These are phyloP conservation scores for Trichechus manatus DNA, from an alignment of 2,113 vertebrate species.

Conservation along the genomic window DNA sequence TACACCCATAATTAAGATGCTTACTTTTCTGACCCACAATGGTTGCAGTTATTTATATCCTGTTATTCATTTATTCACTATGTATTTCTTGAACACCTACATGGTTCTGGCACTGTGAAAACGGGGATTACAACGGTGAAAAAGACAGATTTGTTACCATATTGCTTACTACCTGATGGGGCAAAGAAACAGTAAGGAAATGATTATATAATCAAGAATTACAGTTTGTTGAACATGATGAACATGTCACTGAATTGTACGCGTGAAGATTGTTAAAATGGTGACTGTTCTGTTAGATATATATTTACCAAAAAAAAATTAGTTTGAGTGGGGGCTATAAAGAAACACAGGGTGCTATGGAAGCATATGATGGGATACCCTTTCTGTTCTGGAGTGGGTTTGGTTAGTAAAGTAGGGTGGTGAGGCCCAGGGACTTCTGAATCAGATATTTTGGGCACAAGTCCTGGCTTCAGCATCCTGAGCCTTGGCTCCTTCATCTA, in stretches of 20 bases:
- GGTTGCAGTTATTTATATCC: background rate
- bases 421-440: background rate
- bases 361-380: background rate
- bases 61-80: background rate
- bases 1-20: background rate
- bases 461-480: background rate
- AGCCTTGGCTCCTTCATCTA: background rate
- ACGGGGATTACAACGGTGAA: background rate
- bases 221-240: background rate
- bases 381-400: background rate
- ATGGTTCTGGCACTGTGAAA: background rate
- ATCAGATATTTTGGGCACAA: background rate
- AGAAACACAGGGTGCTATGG: background rate
- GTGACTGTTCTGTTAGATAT: background rate
- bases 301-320: background rate
- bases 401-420: background rate
- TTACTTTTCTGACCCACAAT: background rate
- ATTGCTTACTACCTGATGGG: background rate
- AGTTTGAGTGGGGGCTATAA: background rate
- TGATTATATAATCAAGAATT: background rate
- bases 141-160: background rate
- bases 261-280: background rate
- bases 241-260: background rate
- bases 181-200: background rate
- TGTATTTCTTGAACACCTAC: background rate